Evolutionary conservation across 2,888 invertebrate species (phyloP).

Genomic region (Ametastegia equiseti): DNA sequence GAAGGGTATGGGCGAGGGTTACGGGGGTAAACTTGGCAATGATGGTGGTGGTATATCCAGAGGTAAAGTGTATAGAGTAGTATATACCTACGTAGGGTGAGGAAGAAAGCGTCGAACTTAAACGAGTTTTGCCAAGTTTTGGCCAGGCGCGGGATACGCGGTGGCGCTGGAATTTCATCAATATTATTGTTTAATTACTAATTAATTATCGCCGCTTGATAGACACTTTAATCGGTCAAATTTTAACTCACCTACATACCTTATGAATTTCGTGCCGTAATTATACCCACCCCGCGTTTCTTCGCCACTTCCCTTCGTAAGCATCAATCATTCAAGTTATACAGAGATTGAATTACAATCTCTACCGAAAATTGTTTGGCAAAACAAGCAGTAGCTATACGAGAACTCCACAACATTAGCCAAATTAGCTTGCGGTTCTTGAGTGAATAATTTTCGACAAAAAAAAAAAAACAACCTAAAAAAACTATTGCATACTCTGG

Average conservation of each 20-base stretch:
- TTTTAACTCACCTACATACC: conserved; percentile 42
- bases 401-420: background rate
- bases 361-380: background rate
- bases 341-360: conserved; percentile 23
- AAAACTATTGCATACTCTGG: background rate
- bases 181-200: conserved; percentile 50
- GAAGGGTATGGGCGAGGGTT: background rate
- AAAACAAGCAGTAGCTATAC: no score
- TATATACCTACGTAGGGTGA: background rate
- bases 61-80: background rate
- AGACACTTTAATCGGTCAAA: conserved; percentile 42
- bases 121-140: conserved; percentile 47
- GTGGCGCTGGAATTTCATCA: conserved; percentile 48
- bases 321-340: conserved; percentile 29
- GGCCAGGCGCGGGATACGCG: conserved; percentile 6
- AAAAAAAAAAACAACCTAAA: no score
- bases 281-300: conserved; percentile 31
- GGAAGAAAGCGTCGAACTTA: conserved; percentile 45
- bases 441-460: background rate
- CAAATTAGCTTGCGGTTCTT: background rate
- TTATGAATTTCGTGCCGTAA: conserved; percentile 35
- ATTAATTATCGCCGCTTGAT: conserved; percentile 49
- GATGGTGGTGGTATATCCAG: background rate
- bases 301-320: conserved; percentile 20
- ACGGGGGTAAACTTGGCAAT: conserved; percentile 26